A percentile compares a stretch with the other conserved stretches of the same genome.
Evolutionary conservation across 1,140 invertebrate species (phyloP).

Genomic region (Lamellibrachia luymesi): DNA sequence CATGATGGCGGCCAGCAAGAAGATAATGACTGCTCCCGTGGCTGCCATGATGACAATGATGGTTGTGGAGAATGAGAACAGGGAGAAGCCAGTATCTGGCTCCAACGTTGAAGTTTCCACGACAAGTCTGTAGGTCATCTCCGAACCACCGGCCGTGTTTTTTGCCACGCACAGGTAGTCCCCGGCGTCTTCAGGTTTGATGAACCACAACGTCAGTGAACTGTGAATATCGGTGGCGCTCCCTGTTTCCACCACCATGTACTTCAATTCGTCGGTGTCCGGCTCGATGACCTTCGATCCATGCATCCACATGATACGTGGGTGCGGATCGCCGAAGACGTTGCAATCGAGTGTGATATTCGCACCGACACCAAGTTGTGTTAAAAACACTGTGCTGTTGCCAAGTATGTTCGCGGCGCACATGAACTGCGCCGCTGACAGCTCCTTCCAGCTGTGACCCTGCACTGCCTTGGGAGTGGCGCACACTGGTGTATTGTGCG

Average conservation of each 20-base stretch:
- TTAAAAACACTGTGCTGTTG: conserved; percentile 18
- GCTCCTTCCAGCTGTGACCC: conserved; percentile 18
- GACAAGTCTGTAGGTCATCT: conserved; percentile 36
- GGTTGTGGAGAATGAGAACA: neutral
- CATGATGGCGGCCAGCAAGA: conserved; percentile 9
- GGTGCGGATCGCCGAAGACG: conserved; percentile 26
- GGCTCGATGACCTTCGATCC: neutral
- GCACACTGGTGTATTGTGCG: conserved; percentile 20
- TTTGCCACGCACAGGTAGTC: conserved; percentile 42
- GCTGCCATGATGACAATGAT: neutral
- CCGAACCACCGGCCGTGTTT: conserved; percentile 37
- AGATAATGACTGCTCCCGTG: neutral
- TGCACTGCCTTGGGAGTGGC: conserved; percentile 17
- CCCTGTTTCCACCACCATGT: neutral
- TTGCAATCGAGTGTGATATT: conserved; percentile 26
- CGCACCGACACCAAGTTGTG: conserved; percentile 1
- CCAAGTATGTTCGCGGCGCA: conserved; percentile 24
- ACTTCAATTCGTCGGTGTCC: neutral
- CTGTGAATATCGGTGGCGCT: neutral
- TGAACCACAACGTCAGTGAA: conserved; percentile 13
- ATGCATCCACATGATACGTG: conserved; percentile 21
- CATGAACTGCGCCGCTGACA: conserved; percentile 20
- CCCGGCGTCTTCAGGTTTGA: conserved; percentile 19
- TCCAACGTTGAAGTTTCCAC: conserved; percentile 10
- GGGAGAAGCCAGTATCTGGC: neutral